phyloP scores from a whole-genome alignment of 2,888 invertebrate species.

The Melanargia galathea region DNA sequence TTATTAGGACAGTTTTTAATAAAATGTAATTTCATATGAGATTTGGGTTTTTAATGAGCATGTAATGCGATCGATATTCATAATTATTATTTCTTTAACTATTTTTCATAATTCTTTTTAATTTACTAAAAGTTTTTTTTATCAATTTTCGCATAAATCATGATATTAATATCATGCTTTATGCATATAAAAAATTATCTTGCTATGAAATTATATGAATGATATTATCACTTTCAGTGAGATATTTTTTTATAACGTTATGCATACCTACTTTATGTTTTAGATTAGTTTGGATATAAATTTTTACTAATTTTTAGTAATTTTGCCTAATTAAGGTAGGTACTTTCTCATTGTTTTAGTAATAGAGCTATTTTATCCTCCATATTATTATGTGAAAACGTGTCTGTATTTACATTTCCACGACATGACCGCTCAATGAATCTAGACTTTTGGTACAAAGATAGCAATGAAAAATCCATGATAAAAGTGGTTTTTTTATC shows the following conservation, averaged over 20 bases:
- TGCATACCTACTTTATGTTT: constrained; percentile 3
- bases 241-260: constrained; percentile 13
- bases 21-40: not conserved
- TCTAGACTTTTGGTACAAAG: no score
- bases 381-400: not conserved
- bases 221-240: no score
- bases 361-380: not conserved
- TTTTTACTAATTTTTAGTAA: not conserved
- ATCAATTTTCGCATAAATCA: constrained; percentile 26
- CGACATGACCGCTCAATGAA: no score
- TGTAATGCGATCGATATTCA: constrained; percentile 8
- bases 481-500: no score
- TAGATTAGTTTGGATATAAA: constrained; percentile 1
- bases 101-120: constrained; percentile 4
- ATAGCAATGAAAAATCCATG: no score
- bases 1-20: not conserved
- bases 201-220: no score
- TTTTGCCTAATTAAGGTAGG: constrained; percentile 2
- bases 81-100: not conserved
- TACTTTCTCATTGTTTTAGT: constrained; percentile 9
- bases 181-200: no score
- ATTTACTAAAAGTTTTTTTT: constrained; percentile 35
- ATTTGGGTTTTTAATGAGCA: not conserved
- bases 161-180: constrained; percentile 26
- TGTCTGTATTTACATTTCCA: not conserved